Conservation (phyloP, 2,888 invertebrate species). For the Argynnis bischoffii region DNA sequence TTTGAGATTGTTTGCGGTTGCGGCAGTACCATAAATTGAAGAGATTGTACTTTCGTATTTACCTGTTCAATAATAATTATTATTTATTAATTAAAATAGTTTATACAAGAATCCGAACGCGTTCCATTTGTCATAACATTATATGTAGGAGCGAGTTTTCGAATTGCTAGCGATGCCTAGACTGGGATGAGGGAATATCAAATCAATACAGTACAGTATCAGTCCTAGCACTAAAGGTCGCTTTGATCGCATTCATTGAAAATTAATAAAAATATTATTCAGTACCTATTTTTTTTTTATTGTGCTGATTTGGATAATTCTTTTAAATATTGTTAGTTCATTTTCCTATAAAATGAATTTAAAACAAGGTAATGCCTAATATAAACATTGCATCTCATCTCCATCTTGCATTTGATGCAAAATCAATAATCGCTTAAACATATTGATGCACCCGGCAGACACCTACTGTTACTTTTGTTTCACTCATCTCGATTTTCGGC, state of each 20-base stretch:
- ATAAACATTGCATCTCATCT: neutral
- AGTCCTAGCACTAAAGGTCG: neutral
- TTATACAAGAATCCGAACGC: constrained; percentile 2
- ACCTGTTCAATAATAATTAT: neutral
- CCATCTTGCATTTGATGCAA: neutral
- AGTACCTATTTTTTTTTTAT: no score
- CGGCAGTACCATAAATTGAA: no score
- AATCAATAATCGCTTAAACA: constrained; percentile 7
- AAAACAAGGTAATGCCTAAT: neutral
- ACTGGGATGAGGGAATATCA: neutral
- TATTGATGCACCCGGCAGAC: neutral
- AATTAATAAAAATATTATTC: neutral
- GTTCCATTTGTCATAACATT: neutral
- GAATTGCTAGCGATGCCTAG: constrained; percentile 4
- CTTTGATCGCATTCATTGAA: neutral
- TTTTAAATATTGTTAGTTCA: no score
- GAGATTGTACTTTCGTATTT: no score
- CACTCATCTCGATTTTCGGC: neutral
- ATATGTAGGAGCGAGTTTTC: constrained; percentile 15
- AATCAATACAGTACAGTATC: no score
- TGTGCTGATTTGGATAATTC: no score
- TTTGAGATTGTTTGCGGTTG: no score
- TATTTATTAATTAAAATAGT: neutral
- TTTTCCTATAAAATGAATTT: no score
- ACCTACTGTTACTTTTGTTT: neutral